Evolutionary conservation across 2,113 vertebrate species (phyloP), one percentile per base, ranked within the genome.

Genomic region (Callaeas wilsoni): DNA sequence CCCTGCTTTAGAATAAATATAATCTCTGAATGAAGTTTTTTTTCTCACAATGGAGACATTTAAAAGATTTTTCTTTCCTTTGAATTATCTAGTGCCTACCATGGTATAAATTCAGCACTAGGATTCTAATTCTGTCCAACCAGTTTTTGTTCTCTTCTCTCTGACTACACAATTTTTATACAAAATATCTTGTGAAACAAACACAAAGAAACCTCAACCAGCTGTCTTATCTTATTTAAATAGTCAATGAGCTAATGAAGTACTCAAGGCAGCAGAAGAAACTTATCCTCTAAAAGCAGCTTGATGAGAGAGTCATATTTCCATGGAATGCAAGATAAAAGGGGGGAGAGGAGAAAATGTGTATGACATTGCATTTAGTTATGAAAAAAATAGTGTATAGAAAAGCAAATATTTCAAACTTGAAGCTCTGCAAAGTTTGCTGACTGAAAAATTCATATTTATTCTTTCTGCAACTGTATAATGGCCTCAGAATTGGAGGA

Each of bases 331-430:
- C 1, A 95, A 89, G 10, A 23, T 37, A 73, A 73, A 59, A 26
- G 3, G 2, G 6, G 3, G 10, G 1, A 16, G 6, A 52, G 9
- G 13, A 50, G 17, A 4, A 52, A 14, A 35, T 22, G 0, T 69
- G 74, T 44, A 2, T 27, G 59, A 26, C 11, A 10, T 16, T 52
- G 4, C 5, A 62, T 57, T 81, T 77, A 57, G 19, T n/a, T 57
- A 49, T 10, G 6, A 44, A 85, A 78, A 62, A 70, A 33, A 22
- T 3, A 39, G 4, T 13, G 2, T 33, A 35, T 20, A 23, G 50
- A 60, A 65, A 20, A 10, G 0, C 7, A 85, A 37, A 3, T 5
- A 4, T 63, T 89, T 87, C 26, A 70, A 87, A 63, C 13, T 21
- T 41, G 21, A 69, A 81, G 5, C 6, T 57, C 13, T 60, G 27